Conservation (phyloP, 23 tunicate species). For the Halocynthia aurantium region DNA sequence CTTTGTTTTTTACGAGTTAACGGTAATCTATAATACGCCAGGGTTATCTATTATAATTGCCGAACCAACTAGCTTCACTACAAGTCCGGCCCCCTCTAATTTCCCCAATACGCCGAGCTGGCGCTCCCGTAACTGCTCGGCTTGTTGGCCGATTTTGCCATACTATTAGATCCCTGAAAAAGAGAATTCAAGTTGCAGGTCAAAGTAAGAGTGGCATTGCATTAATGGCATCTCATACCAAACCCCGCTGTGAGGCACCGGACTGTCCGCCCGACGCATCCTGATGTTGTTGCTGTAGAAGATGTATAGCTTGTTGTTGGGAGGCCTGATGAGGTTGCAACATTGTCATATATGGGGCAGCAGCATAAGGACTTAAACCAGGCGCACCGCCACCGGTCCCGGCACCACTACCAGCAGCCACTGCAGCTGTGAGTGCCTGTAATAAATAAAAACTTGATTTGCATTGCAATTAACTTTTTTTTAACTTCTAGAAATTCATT, state of each 20-base stretch:
- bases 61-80: no score
- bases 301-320: conserved; percentile 55
- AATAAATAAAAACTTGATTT: no score
- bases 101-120: conserved; percentile 66
- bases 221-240: conserved; percentile 26
- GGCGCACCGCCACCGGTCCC: conserved; percentile 59
- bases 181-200: not conserved
- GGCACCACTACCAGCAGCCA: conserved; percentile 76
- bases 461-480: no score
- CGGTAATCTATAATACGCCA: no score
- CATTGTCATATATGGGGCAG: conserved; percentile 85
- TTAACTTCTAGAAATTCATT: not conserved
- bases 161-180: conserved; percentile 35
- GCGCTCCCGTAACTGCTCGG: conserved; percentile 51
- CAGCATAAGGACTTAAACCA: conserved; percentile 72
- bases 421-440: conserved; percentile 83
- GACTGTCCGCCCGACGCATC: conserved; percentile 53
- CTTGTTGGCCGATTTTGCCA: conserved; percentile 64
- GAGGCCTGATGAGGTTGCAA: conserved; percentile 66
- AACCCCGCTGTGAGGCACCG: conserved; percentile 71
- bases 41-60: no score
- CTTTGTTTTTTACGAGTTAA: no score
- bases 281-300: conserved; percentile 68
- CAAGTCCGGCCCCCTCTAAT: conserved; percentile 2
- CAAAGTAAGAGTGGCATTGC: not conserved